These are phyloP conservation scores for Rhagium mordax DNA, from an alignment of 2,888 invertebrate species.

Conservation along the genomic window DNA sequence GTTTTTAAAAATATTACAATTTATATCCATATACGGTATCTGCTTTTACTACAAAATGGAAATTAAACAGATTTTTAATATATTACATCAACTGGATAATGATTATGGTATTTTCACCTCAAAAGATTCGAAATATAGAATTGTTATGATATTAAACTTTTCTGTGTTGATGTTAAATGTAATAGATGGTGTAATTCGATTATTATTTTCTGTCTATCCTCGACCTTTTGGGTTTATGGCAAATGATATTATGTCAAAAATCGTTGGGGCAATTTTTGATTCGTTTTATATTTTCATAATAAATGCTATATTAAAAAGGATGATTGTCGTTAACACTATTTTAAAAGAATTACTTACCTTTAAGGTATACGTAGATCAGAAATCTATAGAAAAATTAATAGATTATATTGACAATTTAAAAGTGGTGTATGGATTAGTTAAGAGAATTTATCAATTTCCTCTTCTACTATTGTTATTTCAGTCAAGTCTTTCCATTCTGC, in stretches of 20 bases:
- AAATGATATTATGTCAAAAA: not conserved
- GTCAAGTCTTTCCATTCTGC: not conserved
- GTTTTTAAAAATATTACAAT: not conserved
- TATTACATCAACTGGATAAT: not conserved
- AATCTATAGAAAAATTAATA: constrained; percentile 5
- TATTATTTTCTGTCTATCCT: not conserved
- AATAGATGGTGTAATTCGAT: not conserved
- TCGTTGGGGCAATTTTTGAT: not conserved
- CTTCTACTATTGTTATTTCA: not conserved
- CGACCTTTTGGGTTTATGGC: not conserved
- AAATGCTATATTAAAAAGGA: not conserved
- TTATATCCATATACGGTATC: not conserved
- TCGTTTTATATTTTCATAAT: not conserved
- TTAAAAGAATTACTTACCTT: not conserved
- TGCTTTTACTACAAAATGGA: not conserved
- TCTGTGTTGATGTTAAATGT: not conserved
- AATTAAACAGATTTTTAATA: not conserved
- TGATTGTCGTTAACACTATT: not conserved
- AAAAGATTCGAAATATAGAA: not conserved
- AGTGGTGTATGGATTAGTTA: not conserved
- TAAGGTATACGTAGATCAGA: not conserved
- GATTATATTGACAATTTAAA: not conserved
- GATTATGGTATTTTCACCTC: not conserved
- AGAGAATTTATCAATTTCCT: not conserved
- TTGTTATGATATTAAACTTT: not conserved